phyloP scores from a whole-genome alignment of 2,113 vertebrate species.

The Poeciliopsis prolifica region DNA sequence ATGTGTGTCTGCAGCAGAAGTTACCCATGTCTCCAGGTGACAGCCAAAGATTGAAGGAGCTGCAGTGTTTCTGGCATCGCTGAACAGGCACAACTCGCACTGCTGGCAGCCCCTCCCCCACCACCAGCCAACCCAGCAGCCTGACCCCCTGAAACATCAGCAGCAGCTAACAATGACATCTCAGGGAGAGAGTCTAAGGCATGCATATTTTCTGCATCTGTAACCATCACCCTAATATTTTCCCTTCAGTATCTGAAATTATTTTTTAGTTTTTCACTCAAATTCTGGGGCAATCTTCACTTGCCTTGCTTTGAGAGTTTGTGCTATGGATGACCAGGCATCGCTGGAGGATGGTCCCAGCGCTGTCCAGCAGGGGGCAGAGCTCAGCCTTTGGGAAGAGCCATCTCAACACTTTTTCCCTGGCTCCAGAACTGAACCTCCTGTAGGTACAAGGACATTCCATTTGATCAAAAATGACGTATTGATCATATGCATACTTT shows the following conservation, averaged over 20 bases:
- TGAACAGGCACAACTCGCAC: slow-evolving; percentile 75
- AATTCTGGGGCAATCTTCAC: slow-evolving; percentile 23
- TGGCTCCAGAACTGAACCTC: slow-evolving; percentile 70
- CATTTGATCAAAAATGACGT: neutral
- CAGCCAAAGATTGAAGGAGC: slow-evolving; percentile 80
- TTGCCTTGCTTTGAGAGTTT: slow-evolving; percentile 69
- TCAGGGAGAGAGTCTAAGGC: too few species aligned
- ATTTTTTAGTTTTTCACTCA: neutral
- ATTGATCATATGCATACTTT: too few species aligned
- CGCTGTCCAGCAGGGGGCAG: slow-evolving; percentile 77
- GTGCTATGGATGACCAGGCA: slow-evolving; percentile 76
- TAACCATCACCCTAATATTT: neutral
- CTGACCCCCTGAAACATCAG: slow-evolving; percentile 64
- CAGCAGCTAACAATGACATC: neutral
- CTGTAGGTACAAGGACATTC: slow-evolving; percentile 46
- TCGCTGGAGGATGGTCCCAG: slow-evolving; percentile 73
- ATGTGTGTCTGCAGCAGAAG: neutral
- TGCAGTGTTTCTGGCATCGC: slow-evolving; percentile 77
- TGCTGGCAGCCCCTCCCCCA: slow-evolving; percentile 73
- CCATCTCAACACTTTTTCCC: slow-evolving; percentile 75
- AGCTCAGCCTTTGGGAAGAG: slow-evolving; percentile 77
- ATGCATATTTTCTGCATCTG: neutral
- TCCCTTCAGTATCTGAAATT: too few species aligned
- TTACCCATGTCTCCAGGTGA: slow-evolving; percentile 79
- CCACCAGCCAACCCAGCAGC: slow-evolving; percentile 77